These are phyloP conservation scores for Prolemur simus DNA, from an alignment of 2,113 vertebrate species.

Conservation along the genomic window DNA sequence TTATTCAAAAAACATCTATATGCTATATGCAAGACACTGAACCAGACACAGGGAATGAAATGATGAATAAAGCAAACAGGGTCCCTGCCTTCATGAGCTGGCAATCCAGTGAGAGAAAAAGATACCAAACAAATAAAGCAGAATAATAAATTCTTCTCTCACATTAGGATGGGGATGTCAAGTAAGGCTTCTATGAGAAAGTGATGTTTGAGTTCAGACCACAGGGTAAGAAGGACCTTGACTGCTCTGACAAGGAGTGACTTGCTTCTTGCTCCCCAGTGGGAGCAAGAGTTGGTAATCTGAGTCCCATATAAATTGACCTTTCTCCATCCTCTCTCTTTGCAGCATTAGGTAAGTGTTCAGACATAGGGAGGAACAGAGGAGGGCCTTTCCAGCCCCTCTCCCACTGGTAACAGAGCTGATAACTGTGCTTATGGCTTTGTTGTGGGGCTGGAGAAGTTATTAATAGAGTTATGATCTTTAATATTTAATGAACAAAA, in stretches of 20 bases:
- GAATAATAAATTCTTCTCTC: not conserved
- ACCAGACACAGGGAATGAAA: constrained; percentile 2
- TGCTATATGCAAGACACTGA: constrained; percentile 30
- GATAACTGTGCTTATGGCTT: not conserved
- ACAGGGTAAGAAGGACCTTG: not conserved
- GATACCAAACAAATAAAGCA: constrained; percentile 31
- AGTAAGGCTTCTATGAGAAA: not conserved
- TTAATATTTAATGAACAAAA: constrained; percentile 57
- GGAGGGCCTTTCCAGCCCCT: not conserved
- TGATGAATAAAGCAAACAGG: constrained; percentile 45
- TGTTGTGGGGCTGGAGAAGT: constrained; percentile 25
- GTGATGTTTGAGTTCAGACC: not conserved
- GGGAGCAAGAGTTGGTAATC: not conserved
- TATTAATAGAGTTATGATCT: constrained; percentile 46
- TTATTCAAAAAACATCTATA: constrained; percentile 35
- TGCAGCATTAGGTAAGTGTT: not conserved
- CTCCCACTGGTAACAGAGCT: not conserved
- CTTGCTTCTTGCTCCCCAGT: not conserved
- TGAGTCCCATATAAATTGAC: not conserved
- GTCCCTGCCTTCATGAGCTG: not conserved
- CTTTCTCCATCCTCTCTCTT: not conserved
- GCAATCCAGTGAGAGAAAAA: constrained; percentile 14
- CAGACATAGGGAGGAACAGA: not conserved
- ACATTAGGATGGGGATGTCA: not conserved
- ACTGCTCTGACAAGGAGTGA: not conserved